These are phyloP conservation scores for Orussus abietinus DNA, from an alignment of 1,140 invertebrate genomes.

Conservation along the genomic window DNA sequence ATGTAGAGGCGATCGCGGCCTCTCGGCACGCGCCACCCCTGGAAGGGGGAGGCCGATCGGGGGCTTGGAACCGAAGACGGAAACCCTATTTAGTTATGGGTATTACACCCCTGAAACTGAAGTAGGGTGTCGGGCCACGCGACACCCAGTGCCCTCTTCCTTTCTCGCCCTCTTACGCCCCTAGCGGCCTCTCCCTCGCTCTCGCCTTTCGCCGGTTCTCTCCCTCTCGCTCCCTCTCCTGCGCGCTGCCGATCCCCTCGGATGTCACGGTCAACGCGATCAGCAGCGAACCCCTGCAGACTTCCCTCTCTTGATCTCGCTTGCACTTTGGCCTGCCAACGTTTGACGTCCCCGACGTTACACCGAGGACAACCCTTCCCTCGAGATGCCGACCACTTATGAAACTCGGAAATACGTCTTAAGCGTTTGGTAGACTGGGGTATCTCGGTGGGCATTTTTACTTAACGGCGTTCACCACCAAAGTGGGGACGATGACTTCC, in stretches of 20 bases:
- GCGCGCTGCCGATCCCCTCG: slow-evolving; percentile 1
- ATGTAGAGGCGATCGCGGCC: no score
- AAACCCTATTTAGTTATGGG: slow-evolving; percentile 51
- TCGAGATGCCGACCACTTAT: no score
- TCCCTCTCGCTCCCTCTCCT: slow-evolving; percentile 14
- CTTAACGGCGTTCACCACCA: no score
- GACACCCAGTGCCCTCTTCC: slow-evolving; percentile 29
- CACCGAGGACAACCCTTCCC: no score
- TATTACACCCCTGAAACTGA: slow-evolving; percentile 41
- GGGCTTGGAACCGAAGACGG: slow-evolving; percentile 37
- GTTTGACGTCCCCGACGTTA: no score
- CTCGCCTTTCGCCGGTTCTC: background rate
- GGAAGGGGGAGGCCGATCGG: no score
- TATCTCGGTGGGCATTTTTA: no score
- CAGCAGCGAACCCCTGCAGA: slow-evolving; percentile 12
- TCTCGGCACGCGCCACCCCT: no score
- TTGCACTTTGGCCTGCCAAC: slow-evolving; percentile 3
- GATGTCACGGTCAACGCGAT: slow-evolving; percentile 13
- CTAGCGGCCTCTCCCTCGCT: slow-evolving; percentile 1
- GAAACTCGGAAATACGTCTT: no score
- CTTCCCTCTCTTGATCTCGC: slow-evolving; percentile 15
- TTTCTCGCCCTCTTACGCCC: slow-evolving; percentile 6
- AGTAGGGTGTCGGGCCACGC: slow-evolving; percentile 46
- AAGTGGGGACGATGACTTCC: no score
- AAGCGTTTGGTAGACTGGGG: no score